phyloP scores from a whole-genome alignment of 2,797 vertebrate genomes.

The Otolemur crassicaudatus region DNA sequence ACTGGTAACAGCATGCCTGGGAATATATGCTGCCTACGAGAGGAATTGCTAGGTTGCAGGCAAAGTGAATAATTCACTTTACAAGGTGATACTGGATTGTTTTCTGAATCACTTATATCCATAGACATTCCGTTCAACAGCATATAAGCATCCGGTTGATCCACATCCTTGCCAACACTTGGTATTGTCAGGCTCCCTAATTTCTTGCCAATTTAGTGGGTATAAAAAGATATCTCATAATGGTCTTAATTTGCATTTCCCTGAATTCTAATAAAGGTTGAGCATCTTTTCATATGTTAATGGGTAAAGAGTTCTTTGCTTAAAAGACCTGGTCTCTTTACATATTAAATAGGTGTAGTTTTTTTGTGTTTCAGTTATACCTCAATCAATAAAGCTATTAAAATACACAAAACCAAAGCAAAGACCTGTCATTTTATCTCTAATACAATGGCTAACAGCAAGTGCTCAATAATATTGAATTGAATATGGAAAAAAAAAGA shows the following conservation, averaged over 20 bases:
- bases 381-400: background rate
- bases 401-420: background rate
- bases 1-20: too few relatives aligned
- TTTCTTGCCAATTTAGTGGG: slow-evolving; percentile 19
- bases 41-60: background rate
- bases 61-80: background rate
- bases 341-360: background rate
- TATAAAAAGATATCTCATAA: slow-evolving; percentile 16
- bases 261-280: slow-evolving; percentile 1
- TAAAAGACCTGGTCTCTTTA: background rate
- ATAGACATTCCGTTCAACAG: background rate
- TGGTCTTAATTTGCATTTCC: slow-evolving; percentile 53
- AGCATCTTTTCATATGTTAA: slow-evolving; percentile 45
- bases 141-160: background rate
- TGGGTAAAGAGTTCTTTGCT: background rate
- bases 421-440: background rate
- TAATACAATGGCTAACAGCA: background rate
- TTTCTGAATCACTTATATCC: slow-evolving; percentile 31
- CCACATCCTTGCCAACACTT: slow-evolving; percentile 6
- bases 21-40: background rate
- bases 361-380: background rate
- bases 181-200: slow-evolving; percentile 19
- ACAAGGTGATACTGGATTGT: background rate
- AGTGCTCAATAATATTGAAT: background rate
- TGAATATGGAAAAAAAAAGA: background rate